Evolutionary conservation across 2,888 invertebrate species (phyloP).

Genomic region (Aleiodes leptofemur): DNA sequence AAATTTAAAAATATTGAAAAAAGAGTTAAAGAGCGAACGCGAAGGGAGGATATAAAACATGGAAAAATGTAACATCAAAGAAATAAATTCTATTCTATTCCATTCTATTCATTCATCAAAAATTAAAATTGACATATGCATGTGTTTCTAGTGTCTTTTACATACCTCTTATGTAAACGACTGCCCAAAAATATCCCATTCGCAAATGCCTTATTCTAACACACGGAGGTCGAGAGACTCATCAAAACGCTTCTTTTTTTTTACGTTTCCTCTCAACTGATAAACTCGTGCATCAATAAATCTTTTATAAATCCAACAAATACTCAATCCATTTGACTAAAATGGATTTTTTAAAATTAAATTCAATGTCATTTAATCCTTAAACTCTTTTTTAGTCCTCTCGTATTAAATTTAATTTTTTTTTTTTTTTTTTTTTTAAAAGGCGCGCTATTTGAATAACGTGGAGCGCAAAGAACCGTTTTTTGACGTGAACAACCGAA

Average conservation of each 20-base stretch:
- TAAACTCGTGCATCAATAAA: conserved; percentile 15
- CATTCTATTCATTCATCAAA: too few relatives aligned
- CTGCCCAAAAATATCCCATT: conserved; percentile 57
- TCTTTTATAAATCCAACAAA: not conserved
- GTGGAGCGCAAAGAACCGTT: not conserved
- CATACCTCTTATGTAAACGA: conserved; percentile 57
- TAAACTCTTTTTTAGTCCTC: too few relatives aligned
- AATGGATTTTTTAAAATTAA: too few relatives aligned
- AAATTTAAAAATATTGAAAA: too few relatives aligned
- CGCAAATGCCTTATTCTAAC: conserved; percentile 32
- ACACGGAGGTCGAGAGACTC: conserved; percentile 22
- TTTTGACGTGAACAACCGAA: not conserved
- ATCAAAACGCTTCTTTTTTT: not conserved
- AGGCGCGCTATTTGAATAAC: not conserved
- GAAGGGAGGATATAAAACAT: too few relatives aligned
- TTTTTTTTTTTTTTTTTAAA: not conserved
- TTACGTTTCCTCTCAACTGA: not conserved
- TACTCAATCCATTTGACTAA: not conserved
- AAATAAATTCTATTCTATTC: too few relatives aligned
- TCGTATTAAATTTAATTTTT: not conserved
- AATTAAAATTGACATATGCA: too few relatives aligned
- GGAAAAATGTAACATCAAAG: too few relatives aligned
- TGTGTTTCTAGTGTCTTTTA: conserved; percentile 25
- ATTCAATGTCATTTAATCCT: too few relatives aligned
- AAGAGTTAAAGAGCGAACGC: too few relatives aligned